These are phyloP conservation scores for Phalanger gymnotis DNA, from an alignment of 2,797 vertebrate species.

Conservation along the genomic window DNA sequence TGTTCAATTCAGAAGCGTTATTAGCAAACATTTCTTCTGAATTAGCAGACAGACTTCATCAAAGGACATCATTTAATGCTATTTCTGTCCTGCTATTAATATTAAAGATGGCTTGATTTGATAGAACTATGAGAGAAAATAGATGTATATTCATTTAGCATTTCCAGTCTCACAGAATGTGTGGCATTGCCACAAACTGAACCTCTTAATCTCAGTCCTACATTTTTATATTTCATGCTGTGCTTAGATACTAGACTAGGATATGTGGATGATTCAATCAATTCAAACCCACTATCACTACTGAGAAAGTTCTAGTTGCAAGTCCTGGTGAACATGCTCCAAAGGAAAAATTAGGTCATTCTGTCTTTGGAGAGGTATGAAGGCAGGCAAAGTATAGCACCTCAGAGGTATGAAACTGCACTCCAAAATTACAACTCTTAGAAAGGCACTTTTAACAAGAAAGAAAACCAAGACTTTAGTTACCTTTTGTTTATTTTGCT, in stretches of 20 bases:
- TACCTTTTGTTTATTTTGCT: conserved; percentile 46
- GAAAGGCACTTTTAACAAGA: conserved; percentile 23
- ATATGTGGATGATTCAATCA: neutral
- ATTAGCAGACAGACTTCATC: neutral
- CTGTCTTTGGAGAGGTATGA: neutral
- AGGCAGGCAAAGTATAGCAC: neutral
- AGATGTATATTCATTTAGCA: neutral
- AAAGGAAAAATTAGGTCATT: neutral
- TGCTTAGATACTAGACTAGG: neutral
- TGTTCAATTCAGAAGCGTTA: neutral
- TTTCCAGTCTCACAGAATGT: neutral
- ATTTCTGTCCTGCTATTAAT: neutral
- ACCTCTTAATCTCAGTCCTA: neutral
- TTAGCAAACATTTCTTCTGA: neutral
- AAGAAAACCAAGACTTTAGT: neutral
- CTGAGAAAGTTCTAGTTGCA: neutral
- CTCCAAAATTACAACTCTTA: conserved; percentile 15
- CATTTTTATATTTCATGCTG: conserved; percentile 6
- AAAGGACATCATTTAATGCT: neutral
- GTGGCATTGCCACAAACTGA: neutral
- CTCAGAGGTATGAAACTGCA: conserved; percentile 40
- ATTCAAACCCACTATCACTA: neutral
- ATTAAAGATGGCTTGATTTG: neutral
- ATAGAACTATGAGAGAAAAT: neutral
- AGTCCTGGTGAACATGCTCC: neutral